Evolutionary conservation across 2,797 vertebrate species (phyloP).

Genomic region (Spheniscus humboldti): DNA sequence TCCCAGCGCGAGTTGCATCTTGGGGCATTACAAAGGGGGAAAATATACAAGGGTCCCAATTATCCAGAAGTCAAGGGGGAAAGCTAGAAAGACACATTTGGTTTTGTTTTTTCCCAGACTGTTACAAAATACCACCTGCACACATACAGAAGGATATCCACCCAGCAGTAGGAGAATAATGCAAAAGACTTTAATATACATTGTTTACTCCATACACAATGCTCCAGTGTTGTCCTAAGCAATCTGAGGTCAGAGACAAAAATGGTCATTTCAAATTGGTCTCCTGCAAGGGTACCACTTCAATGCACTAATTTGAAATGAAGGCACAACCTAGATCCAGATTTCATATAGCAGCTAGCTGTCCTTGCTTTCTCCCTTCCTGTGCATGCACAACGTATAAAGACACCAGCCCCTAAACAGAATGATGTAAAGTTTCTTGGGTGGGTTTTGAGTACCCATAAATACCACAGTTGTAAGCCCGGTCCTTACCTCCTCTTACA

Average conservation of each 20-base stretch:
- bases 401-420: not conserved
- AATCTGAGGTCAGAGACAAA: not conserved
- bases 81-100: not conserved
- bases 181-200: not conserved
- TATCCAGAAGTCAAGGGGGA: constrained; percentile 22
- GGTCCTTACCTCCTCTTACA: not conserved
- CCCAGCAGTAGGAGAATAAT: not conserved
- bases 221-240: not conserved
- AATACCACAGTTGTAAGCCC: not conserved
- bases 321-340: not conserved
- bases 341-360: not conserved
- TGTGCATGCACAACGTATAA: not conserved
- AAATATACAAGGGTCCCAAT: not conserved
- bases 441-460: not conserved
- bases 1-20: constrained; percentile 35
- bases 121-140: not conserved
- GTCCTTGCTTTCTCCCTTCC: not conserved
- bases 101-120: not conserved
- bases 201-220: not conserved
- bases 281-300: not conserved
- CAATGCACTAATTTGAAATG: not conserved
- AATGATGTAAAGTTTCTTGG: not conserved
- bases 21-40: constrained; percentile 13
- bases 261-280: not conserved
- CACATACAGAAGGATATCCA: not conserved